These are phyloP conservation scores for Diabrotica virgifera DNA, from an alignment of 1,140 invertebrate genomes.

Conservation along the genomic window DNA sequence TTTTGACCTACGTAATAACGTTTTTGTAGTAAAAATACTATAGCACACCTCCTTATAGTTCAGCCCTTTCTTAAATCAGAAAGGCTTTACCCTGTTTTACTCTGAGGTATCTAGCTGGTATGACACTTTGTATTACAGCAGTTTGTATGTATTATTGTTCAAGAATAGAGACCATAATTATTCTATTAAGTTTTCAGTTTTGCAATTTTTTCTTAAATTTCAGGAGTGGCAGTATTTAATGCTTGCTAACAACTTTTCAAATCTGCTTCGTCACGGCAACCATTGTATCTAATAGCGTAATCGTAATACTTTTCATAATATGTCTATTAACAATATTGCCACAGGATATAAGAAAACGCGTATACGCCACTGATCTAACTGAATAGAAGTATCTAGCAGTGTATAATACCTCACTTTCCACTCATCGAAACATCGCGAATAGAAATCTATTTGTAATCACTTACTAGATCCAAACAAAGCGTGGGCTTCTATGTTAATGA, in stretches of 20 bases:
- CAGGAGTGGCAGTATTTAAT: background rate
- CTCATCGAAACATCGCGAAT: constrained; percentile 17
- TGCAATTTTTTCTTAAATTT: background rate
- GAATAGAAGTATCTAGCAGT: constrained; percentile 4
- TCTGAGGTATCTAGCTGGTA: too few species aligned
- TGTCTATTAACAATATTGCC: background rate
- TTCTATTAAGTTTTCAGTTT: too few species aligned
- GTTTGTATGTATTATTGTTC: too few species aligned
- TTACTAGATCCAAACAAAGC: constrained; percentile 10
- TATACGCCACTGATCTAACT: constrained; percentile 7
- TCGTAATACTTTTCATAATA: background rate
- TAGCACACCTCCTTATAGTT: too few species aligned
- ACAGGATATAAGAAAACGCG: background rate
- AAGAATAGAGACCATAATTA: too few species aligned
- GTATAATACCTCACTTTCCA: constrained; percentile 21
- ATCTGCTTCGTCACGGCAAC: background rate
- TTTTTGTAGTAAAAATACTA: too few species aligned
- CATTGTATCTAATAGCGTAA: background rate
- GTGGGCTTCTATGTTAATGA: constrained; percentile 22
- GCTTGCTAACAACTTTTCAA: background rate
- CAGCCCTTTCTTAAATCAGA: too few species aligned
- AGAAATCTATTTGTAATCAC: constrained; percentile 15
- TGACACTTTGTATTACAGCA: too few species aligned
- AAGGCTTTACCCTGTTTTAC: too few species aligned
- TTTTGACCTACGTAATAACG: too few species aligned